Evolutionary conservation across 2,888 invertebrate species (phyloP).

Genomic region (Ochropleura plecta): DNA sequence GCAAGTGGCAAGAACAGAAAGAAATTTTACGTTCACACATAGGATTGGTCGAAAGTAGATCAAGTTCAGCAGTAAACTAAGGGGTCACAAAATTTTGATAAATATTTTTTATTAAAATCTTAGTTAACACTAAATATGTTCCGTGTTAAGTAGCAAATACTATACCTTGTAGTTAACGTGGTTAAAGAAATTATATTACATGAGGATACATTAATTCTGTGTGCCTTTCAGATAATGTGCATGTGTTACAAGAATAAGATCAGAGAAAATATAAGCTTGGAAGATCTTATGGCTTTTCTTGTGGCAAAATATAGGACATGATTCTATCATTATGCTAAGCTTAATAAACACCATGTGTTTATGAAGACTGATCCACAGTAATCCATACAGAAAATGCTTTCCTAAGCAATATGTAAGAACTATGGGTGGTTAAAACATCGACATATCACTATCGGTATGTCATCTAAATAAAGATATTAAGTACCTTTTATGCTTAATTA

Average conservation of each 20-base stretch:
- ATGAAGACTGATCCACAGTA: neutral
- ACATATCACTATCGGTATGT: neutral
- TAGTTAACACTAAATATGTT: neutral
- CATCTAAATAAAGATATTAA: conserved; percentile 16
- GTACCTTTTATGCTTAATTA: neutral
- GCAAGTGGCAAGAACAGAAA: neutral
- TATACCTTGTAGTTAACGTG: neutral
- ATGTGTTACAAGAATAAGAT: neutral
- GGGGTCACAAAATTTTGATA: neutral
- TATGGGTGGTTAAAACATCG: neutral
- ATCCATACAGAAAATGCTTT: conserved; percentile 5
- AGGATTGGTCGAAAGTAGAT: neutral
- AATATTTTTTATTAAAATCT: neutral
- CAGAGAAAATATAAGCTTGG: neutral
- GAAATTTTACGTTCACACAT: neutral
- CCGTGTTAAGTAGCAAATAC: neutral
- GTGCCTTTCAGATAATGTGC: neutral
- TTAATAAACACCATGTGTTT: neutral
- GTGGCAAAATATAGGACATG: neutral
- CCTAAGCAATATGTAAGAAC: neutral
- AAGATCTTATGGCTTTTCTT: neutral
- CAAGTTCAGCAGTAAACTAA: neutral
- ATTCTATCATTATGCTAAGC: neutral
- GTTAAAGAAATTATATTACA: neutral
- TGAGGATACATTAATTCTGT: neutral